These are phyloP conservation scores for Lepeophtheirus nordmannii DNA, from an alignment of 2,888 invertebrate species.

Conservation along the genomic window DNA sequence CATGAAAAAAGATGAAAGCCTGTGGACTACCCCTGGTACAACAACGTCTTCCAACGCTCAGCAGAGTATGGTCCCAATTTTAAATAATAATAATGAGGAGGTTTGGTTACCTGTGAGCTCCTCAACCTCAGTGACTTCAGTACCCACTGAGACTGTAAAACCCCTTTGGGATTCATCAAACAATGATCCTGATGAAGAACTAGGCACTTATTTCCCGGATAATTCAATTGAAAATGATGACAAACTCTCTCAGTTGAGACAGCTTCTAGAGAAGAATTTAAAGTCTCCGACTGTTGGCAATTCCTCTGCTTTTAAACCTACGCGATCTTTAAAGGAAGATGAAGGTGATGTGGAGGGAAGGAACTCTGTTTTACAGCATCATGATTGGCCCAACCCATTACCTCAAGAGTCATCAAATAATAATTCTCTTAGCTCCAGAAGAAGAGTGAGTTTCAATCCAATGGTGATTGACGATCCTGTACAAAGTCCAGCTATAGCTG, in stretches of 20 bases:
- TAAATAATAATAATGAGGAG: background rate
- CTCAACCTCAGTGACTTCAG: background rate
- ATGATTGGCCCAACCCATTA: background rate
- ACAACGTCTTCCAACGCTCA: background rate
- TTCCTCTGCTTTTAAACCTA: background rate
- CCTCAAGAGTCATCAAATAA: background rate
- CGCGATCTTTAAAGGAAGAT: background rate
- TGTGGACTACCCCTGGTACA: background rate
- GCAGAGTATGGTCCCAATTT: background rate
- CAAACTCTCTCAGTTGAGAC: slow-evolving; percentile 55
- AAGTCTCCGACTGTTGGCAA: slow-evolving; percentile 33
- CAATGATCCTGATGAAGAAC: slow-evolving; percentile 3
- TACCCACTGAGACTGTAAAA: background rate
- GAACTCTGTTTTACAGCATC: no score
- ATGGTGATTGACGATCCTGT: slow-evolving; percentile 29
- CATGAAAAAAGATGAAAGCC: background rate
- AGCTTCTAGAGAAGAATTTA: slow-evolving; percentile 51
- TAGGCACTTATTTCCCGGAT: slow-evolving; percentile 5
- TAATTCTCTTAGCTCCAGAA: slow-evolving; percentile 31
- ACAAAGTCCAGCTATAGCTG: background rate
- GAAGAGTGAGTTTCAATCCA: slow-evolving; percentile 46
- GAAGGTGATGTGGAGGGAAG: background rate
- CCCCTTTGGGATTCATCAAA: background rate
- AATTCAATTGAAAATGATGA: slow-evolving; percentile 36
- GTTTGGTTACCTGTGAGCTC: background rate